Percentiles rank a stretch among this genome's conserved stretches.
Conservation (phyloP, 2,797 vertebrate species). For the Etheostoma perlongum region DNA sequence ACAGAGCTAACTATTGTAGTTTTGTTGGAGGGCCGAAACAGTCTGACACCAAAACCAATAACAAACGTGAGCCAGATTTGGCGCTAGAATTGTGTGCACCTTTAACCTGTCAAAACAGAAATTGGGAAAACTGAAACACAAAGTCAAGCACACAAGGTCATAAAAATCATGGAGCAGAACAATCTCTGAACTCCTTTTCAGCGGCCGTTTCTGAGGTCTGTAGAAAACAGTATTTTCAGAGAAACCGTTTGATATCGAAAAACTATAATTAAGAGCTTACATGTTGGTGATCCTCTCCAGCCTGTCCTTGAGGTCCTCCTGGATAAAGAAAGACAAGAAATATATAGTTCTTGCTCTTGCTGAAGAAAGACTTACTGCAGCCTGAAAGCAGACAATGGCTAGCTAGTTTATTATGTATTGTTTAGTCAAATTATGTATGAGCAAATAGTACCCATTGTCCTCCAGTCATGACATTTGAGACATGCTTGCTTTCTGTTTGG, state of each 20-base stretch:
- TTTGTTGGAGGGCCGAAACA: not conserved
- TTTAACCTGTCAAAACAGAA: not conserved
- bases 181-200: not conserved
- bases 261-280: constrained; percentile 44
- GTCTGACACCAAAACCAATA: not conserved
- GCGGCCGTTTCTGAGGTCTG: not conserved
- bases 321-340: constrained; percentile 29
- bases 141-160: not conserved
- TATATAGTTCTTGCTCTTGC: not conserved
- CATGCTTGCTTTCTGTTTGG: too few relatives aligned
- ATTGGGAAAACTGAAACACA: not conserved
- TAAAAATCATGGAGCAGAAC: not conserved
- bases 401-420: not conserved
- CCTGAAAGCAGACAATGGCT: not conserved
- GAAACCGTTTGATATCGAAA: not conserved
- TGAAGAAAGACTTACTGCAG: not conserved
- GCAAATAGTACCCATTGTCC: too few relatives aligned
- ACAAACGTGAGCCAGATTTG: not conserved
- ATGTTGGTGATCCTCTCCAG: constrained; percentile 58
- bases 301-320: constrained; percentile 55
- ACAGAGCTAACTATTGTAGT: not conserved
- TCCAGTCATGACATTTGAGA: too few relatives aligned
- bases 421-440: too few relatives aligned
- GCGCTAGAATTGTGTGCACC: not conserved
- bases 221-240: not conserved